Evolutionary conservation across 2,113 vertebrate genomes (phyloP), one percentile per base, ranked within the genome.

Genomic region (Colaptes auratus): DNA sequence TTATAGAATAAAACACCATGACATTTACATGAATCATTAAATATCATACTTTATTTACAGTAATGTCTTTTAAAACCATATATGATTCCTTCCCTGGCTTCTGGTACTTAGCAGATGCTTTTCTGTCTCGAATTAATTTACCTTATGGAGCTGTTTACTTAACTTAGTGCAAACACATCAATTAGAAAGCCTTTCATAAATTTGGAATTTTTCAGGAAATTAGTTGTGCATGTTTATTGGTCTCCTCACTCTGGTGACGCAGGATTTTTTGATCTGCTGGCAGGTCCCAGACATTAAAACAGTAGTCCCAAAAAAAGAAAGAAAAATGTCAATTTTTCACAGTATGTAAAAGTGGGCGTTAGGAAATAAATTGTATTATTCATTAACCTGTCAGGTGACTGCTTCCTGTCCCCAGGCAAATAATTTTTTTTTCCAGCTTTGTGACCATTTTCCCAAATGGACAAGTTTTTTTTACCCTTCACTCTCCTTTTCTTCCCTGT

Each of bases 21-120:
- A 52, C 15, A 56, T 88, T 92, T 85, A 60, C 17, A 21, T 56
- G 71, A 87, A n/a, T 92, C 15, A 73, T 79, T 91, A 79, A 87
- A 87, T 94, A 85, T 21, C 13, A 30, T 77, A 30, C n/a, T 66
- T 82, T 70, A 79, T 90, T 88, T 88, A 74, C 59, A 74, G 33
- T 69, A 42, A 39, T 73, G 50, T 15, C 3, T 48, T 16, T 91
- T 36, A 59, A 88, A 70, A 31, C 20, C 60, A 85, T 53, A 82
- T 80, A 31, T 86, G 79, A 30, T 19, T 89, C 0, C 0, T 74
- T 74, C 60, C 28, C 33, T 46, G 39, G 19, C 31, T 76, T 92
- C 81, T 87, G 33, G 90, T 70, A 52, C 33, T 73, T 82, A 66
- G 24, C 11, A 92, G 79, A 46, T 63, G 7, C 6, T 85, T 46